Evolutionary conservation across 37 sponge, comb jelly and placozoan species (phyloP).

Genomic region (Spongilla lacustris): DNA sequence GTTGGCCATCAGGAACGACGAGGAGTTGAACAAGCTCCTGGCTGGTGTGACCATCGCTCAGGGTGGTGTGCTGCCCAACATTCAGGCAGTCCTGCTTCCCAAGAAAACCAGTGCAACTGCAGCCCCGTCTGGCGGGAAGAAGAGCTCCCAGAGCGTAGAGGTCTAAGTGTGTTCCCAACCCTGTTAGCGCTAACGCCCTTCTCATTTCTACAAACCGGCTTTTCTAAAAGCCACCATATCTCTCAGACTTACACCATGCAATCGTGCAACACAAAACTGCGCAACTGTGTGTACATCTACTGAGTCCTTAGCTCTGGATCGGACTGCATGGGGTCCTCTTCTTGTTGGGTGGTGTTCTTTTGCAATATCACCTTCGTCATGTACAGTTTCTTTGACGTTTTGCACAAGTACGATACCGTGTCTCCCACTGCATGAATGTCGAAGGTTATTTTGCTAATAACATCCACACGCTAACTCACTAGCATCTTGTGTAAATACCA

Average conservation of each 20-base stretch:
- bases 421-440: not conserved
- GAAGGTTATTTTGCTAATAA: too few species aligned
- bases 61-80: slow-evolving; percentile 97
- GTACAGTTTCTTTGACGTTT: slow-evolving; percentile 26
- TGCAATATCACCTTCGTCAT: slow-evolving; percentile 24
- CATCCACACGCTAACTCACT: not conserved
- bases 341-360: not conserved
- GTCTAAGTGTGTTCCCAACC: not conserved
- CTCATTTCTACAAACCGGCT: not conserved
- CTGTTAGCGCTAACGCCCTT: too few species aligned
- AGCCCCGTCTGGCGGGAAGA: not conserved
- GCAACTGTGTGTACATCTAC: too few species aligned
- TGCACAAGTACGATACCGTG: slow-evolving; percentile 23
- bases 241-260: too few species aligned
- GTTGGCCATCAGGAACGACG: slow-evolving; percentile 96
- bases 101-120: slow-evolving; percentile 59
- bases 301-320: too few species aligned
- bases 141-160: not conserved
- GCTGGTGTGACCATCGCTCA: slow-evolving; percentile 93
- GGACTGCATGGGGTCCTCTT: not conserved
- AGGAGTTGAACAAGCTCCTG: slow-evolving; percentile 97
- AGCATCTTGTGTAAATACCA: not conserved
- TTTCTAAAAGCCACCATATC: not conserved
- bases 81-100: slow-evolving; percentile 94
- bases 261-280: too few species aligned